Conservation (phyloP, 2,888 invertebrate species). For the Proisotoma minuta region DNA sequence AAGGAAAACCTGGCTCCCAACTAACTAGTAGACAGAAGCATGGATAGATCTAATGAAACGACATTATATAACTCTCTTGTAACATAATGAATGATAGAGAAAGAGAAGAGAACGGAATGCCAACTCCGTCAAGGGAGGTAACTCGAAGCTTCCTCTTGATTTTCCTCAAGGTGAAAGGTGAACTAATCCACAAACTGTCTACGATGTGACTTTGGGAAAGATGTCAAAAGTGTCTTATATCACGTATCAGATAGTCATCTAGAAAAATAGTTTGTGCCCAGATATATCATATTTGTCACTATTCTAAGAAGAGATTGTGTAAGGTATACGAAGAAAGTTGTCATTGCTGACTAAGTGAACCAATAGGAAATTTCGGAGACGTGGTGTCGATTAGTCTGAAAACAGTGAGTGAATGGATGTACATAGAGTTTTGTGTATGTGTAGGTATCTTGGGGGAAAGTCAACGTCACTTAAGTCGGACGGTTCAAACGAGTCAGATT, state of each 20-base stretch:
- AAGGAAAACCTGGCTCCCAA: too few relatives aligned
- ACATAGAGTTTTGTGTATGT: too few relatives aligned
- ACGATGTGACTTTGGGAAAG: neutral
- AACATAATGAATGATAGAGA: neutral
- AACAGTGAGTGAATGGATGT: too few relatives aligned
- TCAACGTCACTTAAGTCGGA: conserved; percentile 1
- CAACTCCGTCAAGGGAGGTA: too few relatives aligned
- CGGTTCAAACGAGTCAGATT: conserved; percentile 20
- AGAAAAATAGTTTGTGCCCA: neutral
- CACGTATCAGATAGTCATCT: neutral
- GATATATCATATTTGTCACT: neutral
- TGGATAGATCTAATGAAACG: conserved; percentile 1
- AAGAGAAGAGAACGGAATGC: neutral
- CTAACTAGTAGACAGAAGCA: too few relatives aligned
- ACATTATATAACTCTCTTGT: neutral
- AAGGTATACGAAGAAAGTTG: too few relatives aligned
- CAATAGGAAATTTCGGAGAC: too few relatives aligned
- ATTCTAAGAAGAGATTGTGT: too few relatives aligned
- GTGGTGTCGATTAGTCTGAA: too few relatives aligned
- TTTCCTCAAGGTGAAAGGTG: neutral
- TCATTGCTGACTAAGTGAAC: too few relatives aligned
- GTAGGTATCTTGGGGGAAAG: too few relatives aligned
- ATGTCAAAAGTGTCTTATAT: neutral
- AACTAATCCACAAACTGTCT: too few relatives aligned
- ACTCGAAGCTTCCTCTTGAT: neutral